Conservation (phyloP, 92 coral and sea anemone species). For the Siderastrea radians region DNA sequence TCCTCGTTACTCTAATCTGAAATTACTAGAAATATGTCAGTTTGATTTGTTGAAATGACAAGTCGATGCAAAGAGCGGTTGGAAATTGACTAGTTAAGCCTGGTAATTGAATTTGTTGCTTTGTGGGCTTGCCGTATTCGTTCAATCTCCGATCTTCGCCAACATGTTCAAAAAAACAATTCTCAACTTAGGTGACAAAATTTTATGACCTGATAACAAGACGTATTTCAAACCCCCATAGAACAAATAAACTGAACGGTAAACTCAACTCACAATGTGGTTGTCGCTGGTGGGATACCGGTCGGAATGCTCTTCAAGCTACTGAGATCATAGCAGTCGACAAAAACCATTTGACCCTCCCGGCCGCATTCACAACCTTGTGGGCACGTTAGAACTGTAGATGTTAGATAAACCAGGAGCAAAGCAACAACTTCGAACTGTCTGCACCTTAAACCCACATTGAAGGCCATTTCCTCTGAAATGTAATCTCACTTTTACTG, state of each 20-base stretch:
- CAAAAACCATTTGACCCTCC: not conserved
- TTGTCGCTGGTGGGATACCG: constrained; percentile 30
- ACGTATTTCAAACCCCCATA: not conserved
- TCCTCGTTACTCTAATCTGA: not conserved
- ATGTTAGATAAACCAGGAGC: constrained; percentile 2
- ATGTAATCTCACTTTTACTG: constrained; percentile 27
- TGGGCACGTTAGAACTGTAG: constrained; percentile 19
- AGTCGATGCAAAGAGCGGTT: constrained; percentile 1
- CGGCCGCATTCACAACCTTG: not conserved
- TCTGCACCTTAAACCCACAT: constrained; percentile 20
- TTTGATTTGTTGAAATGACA: not conserved
- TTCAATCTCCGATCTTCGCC: not conserved
- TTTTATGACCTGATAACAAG: constrained; percentile 47
- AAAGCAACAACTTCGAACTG: constrained; percentile 12
- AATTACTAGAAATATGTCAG: not conserved
- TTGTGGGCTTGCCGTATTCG: not conserved
- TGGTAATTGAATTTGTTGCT: constrained; percentile 42
- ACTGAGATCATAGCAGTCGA: not conserved
- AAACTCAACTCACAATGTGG: constrained; percentile 34
- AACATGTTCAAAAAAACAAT: not conserved
- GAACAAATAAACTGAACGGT: constrained; percentile 17
- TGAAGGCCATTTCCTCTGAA: constrained; percentile 48
- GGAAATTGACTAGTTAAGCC: constrained; percentile 21
- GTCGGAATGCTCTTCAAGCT: constrained; percentile 25
- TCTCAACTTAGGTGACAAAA: constrained; percentile 20